Conservation (phyloP, 2,113 vertebrate species). For the Apteryx mantelli region DNA sequence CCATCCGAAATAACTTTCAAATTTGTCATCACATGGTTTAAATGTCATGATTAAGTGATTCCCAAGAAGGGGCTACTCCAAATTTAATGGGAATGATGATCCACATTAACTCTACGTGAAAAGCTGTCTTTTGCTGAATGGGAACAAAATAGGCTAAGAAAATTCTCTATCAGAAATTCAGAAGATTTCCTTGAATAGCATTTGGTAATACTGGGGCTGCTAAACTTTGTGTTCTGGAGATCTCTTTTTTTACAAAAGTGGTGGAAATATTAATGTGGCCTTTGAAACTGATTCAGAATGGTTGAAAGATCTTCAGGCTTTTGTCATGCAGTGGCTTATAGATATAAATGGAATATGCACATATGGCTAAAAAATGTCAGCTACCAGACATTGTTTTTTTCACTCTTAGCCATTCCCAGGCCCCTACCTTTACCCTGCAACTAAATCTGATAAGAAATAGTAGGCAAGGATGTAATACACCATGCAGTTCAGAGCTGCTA, state of each 20-base stretch:
- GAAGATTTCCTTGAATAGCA: background rate
- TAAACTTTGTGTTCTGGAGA: background rate
- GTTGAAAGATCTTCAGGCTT: background rate
- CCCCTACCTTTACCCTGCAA: slow-evolving; percentile 5
- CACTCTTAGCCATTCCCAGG: background rate
- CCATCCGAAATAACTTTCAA: background rate
- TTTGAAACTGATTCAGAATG: background rate
- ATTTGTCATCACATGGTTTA: background rate
- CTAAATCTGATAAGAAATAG: slow-evolving; percentile 53
- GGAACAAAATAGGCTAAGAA: background rate
- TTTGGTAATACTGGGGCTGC: background rate
- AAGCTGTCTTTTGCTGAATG: rapidly evolving
- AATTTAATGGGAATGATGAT: background rate
- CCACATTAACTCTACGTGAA: background rate
- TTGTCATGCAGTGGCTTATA: slow-evolving; percentile 19
- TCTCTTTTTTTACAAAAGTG: background rate
- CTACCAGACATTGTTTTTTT: slow-evolving; percentile 3
- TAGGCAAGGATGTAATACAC: slow-evolving; percentile 45
- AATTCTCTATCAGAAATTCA: background rate
- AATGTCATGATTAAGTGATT: background rate
- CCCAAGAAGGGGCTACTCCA: background rate
- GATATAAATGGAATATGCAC: background rate
- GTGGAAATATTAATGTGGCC: background rate
- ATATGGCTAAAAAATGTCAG: slow-evolving; percentile 15
- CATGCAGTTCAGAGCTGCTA: slow-evolving; percentile 60